Base-by-base conservation (phyloP, 2,113 vertebrate genomes). In the Scalopus aquaticus region DNA sequence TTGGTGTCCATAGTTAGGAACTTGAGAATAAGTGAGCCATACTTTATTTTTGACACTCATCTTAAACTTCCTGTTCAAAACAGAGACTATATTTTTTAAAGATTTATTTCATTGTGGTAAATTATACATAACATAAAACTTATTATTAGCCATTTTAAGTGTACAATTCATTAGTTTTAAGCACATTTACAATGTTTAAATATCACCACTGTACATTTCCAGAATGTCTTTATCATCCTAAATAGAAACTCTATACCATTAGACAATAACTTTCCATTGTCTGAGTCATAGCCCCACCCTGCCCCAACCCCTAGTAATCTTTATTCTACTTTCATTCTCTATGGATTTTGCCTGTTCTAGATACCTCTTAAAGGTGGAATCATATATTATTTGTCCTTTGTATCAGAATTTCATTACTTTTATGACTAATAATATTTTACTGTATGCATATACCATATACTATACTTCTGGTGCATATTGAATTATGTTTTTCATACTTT, bases 21-120 rank as follows among this genome's bases (percentile, higher is more conserved):
- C 46, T 65, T 83, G 67, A 83, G 65, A 86, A 69, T 87, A 70
- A 76, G 44, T 85, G 35, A 51, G 42, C 39, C 82, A 0, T 82
- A 6, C 15, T 95, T 93, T 69, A 73, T 65, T 90, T 82, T 72
- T 91, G 35, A n/a, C 46, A 56, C 6, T 89, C 35, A 39, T 20
- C 5, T 92, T 83, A 79, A 88, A 37, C 24, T 88, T 95, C 20
- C 39, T 94, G 30, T 90, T 92, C 17, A 94, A 94, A 35, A 80
- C 81, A 64, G n/a, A 88, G 60, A 35, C 60, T 80, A 2, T 77
- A 56, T 20, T 70, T 91, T 88, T 79, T 42, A 20, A 94, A 78
- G 24, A n/a, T 69, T 67, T 46, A 70, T 90, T 90, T 85, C 60
- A 46, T 69, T 91, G 54, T 91, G 11, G 37, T 90, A 80, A 92